These are phyloP conservation scores for Ariolimax columbianus DNA, from an alignment of 2,888 invertebrate genomes.

Conservation along the genomic window DNA sequence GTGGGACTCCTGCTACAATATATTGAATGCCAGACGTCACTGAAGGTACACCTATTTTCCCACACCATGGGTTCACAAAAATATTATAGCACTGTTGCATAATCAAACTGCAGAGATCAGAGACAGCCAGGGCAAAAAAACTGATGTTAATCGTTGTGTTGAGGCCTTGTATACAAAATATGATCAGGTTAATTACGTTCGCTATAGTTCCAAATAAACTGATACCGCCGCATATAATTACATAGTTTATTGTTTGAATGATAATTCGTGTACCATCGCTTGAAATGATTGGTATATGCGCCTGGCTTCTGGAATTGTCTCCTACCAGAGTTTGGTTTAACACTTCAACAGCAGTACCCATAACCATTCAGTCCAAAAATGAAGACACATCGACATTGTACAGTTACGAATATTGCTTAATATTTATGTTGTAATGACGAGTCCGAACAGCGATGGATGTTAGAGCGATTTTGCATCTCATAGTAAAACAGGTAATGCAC, in stretches of 20 bases:
- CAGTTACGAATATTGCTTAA: too few species aligned
- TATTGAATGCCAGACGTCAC: background rate
- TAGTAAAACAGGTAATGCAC: too few species aligned
- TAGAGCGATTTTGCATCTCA: too few species aligned
- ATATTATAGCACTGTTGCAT: conserved; percentile 16
- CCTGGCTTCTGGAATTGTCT: too few species aligned
- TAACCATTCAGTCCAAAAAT: too few species aligned
- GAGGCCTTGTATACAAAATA: conserved; percentile 33
- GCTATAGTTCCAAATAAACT: conserved; percentile 12
- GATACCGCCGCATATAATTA: background rate
- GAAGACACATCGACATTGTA: too few species aligned
- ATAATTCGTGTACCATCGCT: background rate
- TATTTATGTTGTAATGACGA: too few species aligned
- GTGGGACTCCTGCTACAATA: conserved; percentile 5
- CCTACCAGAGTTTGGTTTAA: too few species aligned
- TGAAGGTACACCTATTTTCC: background rate
- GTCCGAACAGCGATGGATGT: too few species aligned
- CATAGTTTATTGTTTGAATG: conserved; percentile 1
- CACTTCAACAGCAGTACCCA: too few species aligned
- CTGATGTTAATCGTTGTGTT: conserved; percentile 34
- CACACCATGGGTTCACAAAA: background rate
- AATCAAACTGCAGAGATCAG: conserved; percentile 28
- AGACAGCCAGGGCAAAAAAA: conserved; percentile 20
- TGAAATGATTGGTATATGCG: too few species aligned
- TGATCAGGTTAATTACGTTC: conserved; percentile 21